Evolutionary conservation across 2,797 vertebrate species (phyloP), one percentile per base, ranked within the genome.

Genomic region (Cyprinella venusta): DNA sequence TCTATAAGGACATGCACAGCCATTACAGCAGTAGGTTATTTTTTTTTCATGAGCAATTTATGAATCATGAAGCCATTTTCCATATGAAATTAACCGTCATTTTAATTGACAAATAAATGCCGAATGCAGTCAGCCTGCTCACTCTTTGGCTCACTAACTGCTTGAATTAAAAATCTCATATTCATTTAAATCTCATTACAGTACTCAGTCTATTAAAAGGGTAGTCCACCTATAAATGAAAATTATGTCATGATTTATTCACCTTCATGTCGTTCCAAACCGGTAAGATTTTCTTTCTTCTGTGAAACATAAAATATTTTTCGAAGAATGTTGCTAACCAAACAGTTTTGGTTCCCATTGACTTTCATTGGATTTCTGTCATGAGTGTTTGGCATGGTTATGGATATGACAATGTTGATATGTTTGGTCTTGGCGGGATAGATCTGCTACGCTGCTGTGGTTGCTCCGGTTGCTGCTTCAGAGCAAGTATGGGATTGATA

Each of bases 61-160:
- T 48, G 8, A 50, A 45, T 68, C 10, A 82, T 21, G 4, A 42
- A 21, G 30, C n/a, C 12, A n/a, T 42, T 76, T 82, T 76, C 16
- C 36, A 82, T 33, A 24, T 71, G 18, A 80, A 80, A 69, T 56
- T 50, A 63, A 52, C n/a, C 9, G 0, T n/a, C 3, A 48, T 67
- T 75, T 76, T 76, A 75, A 82, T 76, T 30, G 67, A 56, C 13
- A 68, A 67, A 78, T 78, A 78, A 78, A 65, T 21, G 2, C 26
- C n/a, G 18, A 78, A 65, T 50, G 26, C 42, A 65, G 26, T 65
- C 18, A 78, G 19, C 42, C 26, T 67, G 42, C 19, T 65, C 18
- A 36, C 26, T 82, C 33, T 76, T 76, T 68, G 24, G 36, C 24
- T 82, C 54, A n/a, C n/a, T 82, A 63, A 56, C 72, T 76, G 24